Evolutionary conservation across 2,113 vertebrate genomes (phyloP).

Genomic region (Microtus pennsylvanicus): DNA sequence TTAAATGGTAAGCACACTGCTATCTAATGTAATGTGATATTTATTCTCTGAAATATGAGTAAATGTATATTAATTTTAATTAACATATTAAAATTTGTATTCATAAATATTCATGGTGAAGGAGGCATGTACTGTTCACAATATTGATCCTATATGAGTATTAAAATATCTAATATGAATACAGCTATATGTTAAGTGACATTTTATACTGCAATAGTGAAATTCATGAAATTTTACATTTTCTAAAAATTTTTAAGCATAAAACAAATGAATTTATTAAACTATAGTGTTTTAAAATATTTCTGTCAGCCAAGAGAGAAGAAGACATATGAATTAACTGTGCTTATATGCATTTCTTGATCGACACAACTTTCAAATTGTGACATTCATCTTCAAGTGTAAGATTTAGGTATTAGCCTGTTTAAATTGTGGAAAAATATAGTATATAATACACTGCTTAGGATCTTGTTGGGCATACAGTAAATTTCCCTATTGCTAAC

Average conservation of each 20-base stretch:
- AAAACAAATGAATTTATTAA: background rate
- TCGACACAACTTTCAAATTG: background rate
- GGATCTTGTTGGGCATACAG: background rate
- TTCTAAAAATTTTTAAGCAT: background rate
- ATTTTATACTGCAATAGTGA: background rate
- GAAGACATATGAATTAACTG: background rate
- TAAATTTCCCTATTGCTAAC: too few relatives aligned
- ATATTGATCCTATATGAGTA: background rate
- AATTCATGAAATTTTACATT: background rate
- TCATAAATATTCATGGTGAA: background rate
- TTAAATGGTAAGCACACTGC: background rate
- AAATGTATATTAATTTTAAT: constrained; percentile 31
- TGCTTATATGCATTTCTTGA: background rate
- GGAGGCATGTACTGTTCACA: background rate
- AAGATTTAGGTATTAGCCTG: background rate
- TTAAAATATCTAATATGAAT: background rate
- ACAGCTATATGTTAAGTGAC: background rate
- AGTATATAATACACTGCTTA: background rate
- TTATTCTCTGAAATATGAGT: background rate
- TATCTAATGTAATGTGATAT: background rate
- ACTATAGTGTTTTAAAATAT: background rate
- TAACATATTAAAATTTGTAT: background rate
- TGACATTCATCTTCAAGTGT: background rate
- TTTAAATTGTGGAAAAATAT: background rate
- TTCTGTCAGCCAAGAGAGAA: background rate